phyloP scores from a whole-genome alignment of 1,140 invertebrate genomes.

The Drosophila suzukii region DNA sequence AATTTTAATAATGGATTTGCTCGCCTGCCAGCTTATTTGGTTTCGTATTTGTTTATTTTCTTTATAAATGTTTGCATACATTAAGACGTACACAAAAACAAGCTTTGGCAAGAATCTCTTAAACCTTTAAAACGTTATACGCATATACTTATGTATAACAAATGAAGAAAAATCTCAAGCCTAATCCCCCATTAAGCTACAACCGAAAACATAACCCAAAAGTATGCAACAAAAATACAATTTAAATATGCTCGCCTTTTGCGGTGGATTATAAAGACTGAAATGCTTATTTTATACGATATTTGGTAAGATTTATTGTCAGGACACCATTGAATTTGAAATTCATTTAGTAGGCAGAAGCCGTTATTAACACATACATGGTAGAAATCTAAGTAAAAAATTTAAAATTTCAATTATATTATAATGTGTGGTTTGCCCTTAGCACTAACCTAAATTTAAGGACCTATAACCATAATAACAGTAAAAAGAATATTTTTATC shows the following conservation, averaged over 20 bases:
- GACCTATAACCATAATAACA: too few relatives aligned
- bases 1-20: constrained; percentile 13
- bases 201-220: constrained; percentile 38
- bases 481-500: too few relatives aligned
- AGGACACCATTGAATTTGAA: not conserved
- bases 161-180: constrained; percentile 32
- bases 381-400: too few relatives aligned
- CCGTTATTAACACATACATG: too few relatives aligned
- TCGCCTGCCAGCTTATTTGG: constrained; percentile 6
- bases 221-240: constrained; percentile 28
- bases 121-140: constrained; percentile 43
- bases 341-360: not conserved
- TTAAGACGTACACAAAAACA: constrained; percentile 26
- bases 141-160: constrained; percentile 18
- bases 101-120: constrained; percentile 19
- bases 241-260: constrained; percentile 20
- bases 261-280: constrained; percentile 28
- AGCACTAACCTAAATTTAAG: too few relatives aligned
- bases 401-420: too few relatives aligned
- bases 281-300: constrained; percentile 3
- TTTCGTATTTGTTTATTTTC: constrained; percentile 11
- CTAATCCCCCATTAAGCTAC: constrained; percentile 38
- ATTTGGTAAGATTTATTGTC: not conserved
- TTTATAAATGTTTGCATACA: constrained; percentile 36
- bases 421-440: too few relatives aligned